These are phyloP conservation scores for Lepidurus packardi DNA, from an alignment of 1,140 invertebrate species.

Conservation along the genomic window DNA sequence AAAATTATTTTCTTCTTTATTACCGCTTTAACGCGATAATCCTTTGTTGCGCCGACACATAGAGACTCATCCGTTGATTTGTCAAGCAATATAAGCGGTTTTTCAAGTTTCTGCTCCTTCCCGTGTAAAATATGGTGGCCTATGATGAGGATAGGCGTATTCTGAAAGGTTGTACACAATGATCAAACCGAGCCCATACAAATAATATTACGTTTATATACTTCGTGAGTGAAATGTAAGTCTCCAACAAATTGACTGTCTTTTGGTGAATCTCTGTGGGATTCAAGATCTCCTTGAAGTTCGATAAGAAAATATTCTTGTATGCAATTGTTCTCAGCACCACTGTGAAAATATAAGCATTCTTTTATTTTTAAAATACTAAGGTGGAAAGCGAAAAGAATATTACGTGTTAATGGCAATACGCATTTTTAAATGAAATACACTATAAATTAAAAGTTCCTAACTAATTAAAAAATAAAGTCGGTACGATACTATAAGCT, in stretches of 20 bases:
- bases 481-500: no score
- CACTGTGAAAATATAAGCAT: background rate
- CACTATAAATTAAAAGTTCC: background rate
- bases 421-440: background rate
- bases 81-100: conserved; percentile 1
- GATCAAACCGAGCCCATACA: background rate
- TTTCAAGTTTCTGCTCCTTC: conserved; percentile 6
- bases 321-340: background rate
- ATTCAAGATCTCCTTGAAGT: background rate
- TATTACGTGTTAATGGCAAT: background rate
- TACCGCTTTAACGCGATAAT: background rate
- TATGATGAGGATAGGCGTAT: background rate
- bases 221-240: background rate
- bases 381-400: background rate
- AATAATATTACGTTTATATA: background rate
- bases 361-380: background rate
- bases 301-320: background rate
- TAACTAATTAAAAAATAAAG: no score
- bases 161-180: background rate
- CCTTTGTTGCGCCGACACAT: background rate
- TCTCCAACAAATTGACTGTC: background rate
- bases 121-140: background rate
- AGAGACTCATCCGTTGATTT: background rate
- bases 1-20: background rate
- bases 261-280: background rate